These are phyloP conservation scores for Folsomia manolachei DNA, from an alignment of 2,888 invertebrate species.

Conservation along the genomic window DNA sequence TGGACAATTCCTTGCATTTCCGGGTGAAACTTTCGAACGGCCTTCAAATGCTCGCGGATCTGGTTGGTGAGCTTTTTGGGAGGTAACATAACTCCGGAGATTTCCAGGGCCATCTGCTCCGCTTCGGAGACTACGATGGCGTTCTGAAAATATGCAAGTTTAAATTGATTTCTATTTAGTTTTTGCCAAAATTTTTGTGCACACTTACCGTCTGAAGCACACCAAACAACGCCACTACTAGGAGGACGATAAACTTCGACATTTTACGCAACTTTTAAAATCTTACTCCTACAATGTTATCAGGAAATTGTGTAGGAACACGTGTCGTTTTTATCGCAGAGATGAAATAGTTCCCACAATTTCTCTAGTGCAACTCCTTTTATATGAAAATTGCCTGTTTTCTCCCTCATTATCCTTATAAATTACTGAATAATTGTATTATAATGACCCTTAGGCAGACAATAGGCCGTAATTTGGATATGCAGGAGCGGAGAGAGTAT, in stretches of 20 bases:
- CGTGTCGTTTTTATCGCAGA: too few relatives aligned
- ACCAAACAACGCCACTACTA: too few relatives aligned
- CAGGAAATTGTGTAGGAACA: too few relatives aligned
- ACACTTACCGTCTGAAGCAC: neutral
- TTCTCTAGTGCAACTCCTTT: neutral
- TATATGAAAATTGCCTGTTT: neutral
- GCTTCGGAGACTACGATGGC: conserved; percentile 26
- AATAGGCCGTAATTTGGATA: too few relatives aligned
- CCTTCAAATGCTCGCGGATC: conserved; percentile 37
- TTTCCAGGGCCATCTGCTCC: conserved; percentile 38
- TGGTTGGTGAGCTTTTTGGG: conserved; percentile 29
- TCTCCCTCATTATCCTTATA: neutral
- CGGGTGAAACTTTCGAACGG: conserved; percentile 37
- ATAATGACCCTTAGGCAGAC: too few relatives aligned
- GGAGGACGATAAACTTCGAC: too few relatives aligned
- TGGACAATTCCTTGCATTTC: conserved; percentile 36
- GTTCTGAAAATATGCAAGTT: neutral
- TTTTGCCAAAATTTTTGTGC: neutral
- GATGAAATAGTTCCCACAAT: neutral
- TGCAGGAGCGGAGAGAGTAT: too few relatives aligned
- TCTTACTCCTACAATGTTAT: too few relatives aligned
- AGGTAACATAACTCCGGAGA: conserved; percentile 32
- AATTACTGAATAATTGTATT: too few relatives aligned
- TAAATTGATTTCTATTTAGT: neutral
- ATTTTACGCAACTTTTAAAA: too few relatives aligned